Base-by-base conservation (phyloP, 1,140 invertebrate genomes). In the Eciton burchellii region DNA sequence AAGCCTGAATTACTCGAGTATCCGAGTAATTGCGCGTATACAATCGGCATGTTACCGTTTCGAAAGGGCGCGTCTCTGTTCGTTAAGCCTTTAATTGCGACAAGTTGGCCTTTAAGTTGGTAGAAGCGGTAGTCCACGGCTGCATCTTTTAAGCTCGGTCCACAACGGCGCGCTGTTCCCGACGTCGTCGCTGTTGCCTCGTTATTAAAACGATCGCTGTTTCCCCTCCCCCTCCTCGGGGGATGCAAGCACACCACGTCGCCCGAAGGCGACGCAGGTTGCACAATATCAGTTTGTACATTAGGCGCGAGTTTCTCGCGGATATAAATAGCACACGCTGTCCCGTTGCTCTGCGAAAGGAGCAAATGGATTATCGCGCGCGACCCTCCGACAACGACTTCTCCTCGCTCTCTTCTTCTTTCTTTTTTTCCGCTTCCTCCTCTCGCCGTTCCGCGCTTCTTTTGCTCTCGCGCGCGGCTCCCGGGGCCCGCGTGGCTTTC, bases 261-360 rank as follows among this genome's bases (percentile, higher is more conserved):
- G 43, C 56, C 12, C 56, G 62, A 77, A 77, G 68, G 62, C 73
- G 21, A 77, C 68, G 62, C 52, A 68, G 68, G 74, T 79, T 79
- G 74, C 63, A 79, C 74, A 79, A 79, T 79, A 79, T 63, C 24
- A 21, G 74, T 79, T 49, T 70, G 93, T 92, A 93, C 92, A 92
- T 94, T 94, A 94, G 93, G 90, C 88, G 77, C 82, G 87, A 89
- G 85, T 89, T 92, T 92, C 91, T 92, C 87, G 89, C 85, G 84
- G 90, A 87, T 94, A 93, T 94, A 93, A 94, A 94, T 94, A 94
- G 92, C 83, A 90, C 77, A 89, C 77, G 85, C 88, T 84, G 89
- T 87, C 83, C 81, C 84, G 85, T 85, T 86, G 74, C 84, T 84
- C 81, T 73, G 83, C 89, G 84, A 86, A 87, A 86, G 85, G 87